phyloP scores from a whole-genome alignment of 2,797 vertebrate species.

The Melanotaenia pygmaea region DNA sequence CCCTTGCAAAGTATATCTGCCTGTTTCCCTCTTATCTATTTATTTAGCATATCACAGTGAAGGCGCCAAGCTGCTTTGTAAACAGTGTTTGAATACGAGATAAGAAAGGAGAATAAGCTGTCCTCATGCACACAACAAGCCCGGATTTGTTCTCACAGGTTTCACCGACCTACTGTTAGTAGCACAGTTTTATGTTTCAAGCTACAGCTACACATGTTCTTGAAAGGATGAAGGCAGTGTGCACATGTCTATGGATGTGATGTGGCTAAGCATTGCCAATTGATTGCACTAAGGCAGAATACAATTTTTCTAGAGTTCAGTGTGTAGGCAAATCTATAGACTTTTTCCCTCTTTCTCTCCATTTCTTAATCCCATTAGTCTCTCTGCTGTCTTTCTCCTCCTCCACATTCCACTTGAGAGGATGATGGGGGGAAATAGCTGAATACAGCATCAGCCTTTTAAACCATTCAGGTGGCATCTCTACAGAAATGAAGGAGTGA shows the following conservation, averaged over 20 bases:
- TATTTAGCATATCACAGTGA: conserved; percentile 70
- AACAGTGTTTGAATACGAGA: conserved; percentile 67
- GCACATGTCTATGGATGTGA: neutral
- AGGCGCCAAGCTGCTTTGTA: conserved; percentile 69
- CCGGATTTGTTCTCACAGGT: conserved; percentile 62
- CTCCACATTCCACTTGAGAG: conserved; percentile 63
- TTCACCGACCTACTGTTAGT: conserved; percentile 24
- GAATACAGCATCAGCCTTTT: conserved; percentile 62
- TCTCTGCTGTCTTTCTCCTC: conserved; percentile 43
- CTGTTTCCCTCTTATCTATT: conserved; percentile 67
- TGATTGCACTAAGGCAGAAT: conserved; percentile 16
- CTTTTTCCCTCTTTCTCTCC: conserved; percentile 1
- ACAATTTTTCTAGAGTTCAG: conserved; percentile 35
- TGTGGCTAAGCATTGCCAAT: neutral
- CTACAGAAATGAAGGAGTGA: conserved; percentile 20
- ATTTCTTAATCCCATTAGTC: conserved; percentile 32
- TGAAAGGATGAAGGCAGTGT: conserved; percentile 14
- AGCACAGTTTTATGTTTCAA: conserved; percentile 41
- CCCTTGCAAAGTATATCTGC: conserved; percentile 51
- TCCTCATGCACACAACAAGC: conserved; percentile 49
- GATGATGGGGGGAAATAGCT: conserved; percentile 41
- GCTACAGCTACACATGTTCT: conserved; percentile 27
- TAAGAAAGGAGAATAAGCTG: conserved; percentile 64
- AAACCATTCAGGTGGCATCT: conserved; percentile 52
- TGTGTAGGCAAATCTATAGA: conserved; percentile 37